Evolutionary conservation across 2,113 vertebrate species (phyloP).

Genomic region (Cricetomys ansorgei): DNA sequence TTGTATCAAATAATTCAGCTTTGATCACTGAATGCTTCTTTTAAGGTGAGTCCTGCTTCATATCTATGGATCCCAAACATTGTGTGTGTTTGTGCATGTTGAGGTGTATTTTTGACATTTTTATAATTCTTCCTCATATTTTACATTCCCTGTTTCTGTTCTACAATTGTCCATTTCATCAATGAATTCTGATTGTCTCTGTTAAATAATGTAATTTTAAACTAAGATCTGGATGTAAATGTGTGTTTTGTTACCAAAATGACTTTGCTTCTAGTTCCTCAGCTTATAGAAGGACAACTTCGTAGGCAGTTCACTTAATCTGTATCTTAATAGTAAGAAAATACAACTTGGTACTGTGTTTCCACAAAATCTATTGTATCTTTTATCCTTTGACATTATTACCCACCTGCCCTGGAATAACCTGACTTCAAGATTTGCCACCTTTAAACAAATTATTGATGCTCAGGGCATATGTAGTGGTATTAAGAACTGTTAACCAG

Average conservation of each 20-base stretch:
- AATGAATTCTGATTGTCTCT: not conserved
- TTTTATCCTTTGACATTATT: not conserved
- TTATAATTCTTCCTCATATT: not conserved
- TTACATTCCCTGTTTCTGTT: not conserved
- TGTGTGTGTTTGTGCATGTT: not conserved
- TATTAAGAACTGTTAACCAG: not conserved
- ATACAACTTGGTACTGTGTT: not conserved
- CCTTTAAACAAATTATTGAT: not conserved
- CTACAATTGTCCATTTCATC: not conserved
- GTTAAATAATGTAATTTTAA: not conserved
- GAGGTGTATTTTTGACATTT: not conserved
- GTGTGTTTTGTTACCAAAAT: not conserved
- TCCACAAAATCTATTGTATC: not conserved
- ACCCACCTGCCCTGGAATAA: not conserved
- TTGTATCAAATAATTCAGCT: not conserved
- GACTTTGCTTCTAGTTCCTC: not conserved
- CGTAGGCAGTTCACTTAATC: not conserved
- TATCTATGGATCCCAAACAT: not conserved
- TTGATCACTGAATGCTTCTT: not conserved
- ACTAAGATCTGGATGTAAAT: not conserved
- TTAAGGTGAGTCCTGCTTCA: not conserved
- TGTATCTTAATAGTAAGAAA: not conserved
- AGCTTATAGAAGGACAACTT: not conserved
- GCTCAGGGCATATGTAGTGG: too few relatives aligned
- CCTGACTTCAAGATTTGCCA: not conserved